Conservation (phyloP, 2,113 vertebrate species). For the Campylorhamphus procurvoides region DNA sequence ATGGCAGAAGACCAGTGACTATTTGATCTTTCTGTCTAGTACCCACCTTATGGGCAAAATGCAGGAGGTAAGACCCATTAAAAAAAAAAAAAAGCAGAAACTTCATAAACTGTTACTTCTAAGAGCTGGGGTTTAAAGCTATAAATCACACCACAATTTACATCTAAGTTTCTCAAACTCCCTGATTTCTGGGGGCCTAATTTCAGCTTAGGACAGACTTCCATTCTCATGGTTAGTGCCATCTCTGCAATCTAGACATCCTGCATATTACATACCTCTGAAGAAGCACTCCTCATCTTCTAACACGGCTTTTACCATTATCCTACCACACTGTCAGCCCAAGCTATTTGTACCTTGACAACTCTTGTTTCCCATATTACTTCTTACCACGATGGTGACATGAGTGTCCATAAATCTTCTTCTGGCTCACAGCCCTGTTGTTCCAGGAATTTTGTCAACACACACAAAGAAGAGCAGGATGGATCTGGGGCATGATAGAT, state of each 20-base stretch:
- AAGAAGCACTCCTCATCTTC: not conserved
- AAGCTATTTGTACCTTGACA: not conserved
- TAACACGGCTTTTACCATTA: not conserved
- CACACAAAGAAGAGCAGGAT: not conserved
- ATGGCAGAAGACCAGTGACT: not conserved
- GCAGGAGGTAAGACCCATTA: not conserved
- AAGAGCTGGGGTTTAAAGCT: not conserved
- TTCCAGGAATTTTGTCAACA: slow-evolving; percentile 35
- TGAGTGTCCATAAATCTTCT: slow-evolving; percentile 18
- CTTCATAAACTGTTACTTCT: not conserved
- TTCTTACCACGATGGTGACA: slow-evolving; percentile 2
- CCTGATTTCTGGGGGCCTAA: not conserved
- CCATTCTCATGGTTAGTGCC: not conserved
- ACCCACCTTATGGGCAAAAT: not conserved
- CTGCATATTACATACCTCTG: not conserved
- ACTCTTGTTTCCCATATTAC: not conserved
- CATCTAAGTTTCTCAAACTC: not conserved
- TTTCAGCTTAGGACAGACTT: not conserved
- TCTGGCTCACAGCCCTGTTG: not conserved
- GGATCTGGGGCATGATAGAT: not conserved
- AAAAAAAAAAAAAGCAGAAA: not conserved
- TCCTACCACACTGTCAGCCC: not conserved
- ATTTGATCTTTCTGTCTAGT: not conserved
- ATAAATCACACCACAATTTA: not conserved
- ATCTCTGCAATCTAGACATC: not conserved